Evolutionary conservation across 1,140 invertebrate species (phyloP), one percentile per base, ranked within the genome.

Genomic region (Heliconius eleuchia): DNA sequence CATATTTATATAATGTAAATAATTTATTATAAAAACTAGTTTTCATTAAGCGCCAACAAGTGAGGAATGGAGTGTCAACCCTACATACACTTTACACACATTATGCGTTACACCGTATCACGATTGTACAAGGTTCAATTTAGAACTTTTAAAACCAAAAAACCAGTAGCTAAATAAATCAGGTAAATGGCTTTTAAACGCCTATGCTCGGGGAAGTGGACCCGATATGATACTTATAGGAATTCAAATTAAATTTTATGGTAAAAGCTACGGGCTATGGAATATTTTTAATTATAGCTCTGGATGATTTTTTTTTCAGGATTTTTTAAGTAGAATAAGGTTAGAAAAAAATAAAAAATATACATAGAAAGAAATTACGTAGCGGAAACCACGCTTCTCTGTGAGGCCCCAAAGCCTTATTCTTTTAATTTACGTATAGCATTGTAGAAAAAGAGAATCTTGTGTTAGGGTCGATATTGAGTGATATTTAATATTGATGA

Each of bases 201-300:
- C n/a, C 9, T 60, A 60, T 60, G 19, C 8, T 23, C 55, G 55
- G 55, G 52, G 55, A 60, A 27, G 55, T 23, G 19, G n/a, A 27
- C 8, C n/a, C 55, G 55, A 60, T 60, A 60, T 60, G 7, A 60
- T 60, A 60, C 55, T 60, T 60, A 60, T 60, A 60, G 55, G 55
- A 60, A 60, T 60, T 60, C 55, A 27, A 60, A 60, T 60, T 60
- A 60, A 27, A 23, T 60, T 60, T 60, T 60, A 60, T 60, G 55
- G n/a, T 19, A 52, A 52, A 52, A 18, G 50, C 50, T 52, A 52
- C 50, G 18, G 50, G 6, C 50, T 19, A 52, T 52, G 50, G 18
- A 19, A 18, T 8, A 52, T 52, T 52, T 52, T n/a, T 23, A 60
- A 60, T 27, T 60, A 60, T 60, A 60, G 8, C 55, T 23, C n/a